Base-by-base conservation (phyloP, 2,113 vertebrate species). In the Solenodon paradoxus region DNA sequence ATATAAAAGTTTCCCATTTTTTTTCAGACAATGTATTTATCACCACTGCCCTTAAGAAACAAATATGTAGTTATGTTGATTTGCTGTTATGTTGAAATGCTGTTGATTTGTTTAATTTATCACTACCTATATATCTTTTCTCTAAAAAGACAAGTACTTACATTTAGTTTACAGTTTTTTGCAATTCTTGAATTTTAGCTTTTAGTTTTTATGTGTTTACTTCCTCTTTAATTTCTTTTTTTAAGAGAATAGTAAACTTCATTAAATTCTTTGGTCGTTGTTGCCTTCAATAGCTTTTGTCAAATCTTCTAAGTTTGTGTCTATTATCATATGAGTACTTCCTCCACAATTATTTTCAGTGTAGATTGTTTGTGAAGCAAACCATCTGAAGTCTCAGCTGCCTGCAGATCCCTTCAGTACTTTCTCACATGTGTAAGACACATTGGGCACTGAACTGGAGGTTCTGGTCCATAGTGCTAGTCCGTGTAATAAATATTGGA, bases 291-390 rank as follows among this genome's bases (percentile, higher is more conserved):
- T 53, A 72, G n/a, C 2, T 35, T 26, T 83, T 49, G 20, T 57
- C 88, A 24, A 77, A 53, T 47, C 69, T 69, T 32, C 61, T 81
- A n/a, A 32, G 47, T 92, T 95, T 69, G 22, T 88, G 88, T 88
- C 35, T 69, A 53, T 77, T 75, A 35, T 75, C 69, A 55, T 83
- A 80, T 79, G 30, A 89, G 20, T 45, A 20, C 28, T 78, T 87
- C 17, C 57, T 74, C 26, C 55, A 63, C 61, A 61, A 42, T 53
- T 47, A 22, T 80, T 68, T 45, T 57, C 30, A 83, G 5, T 17
- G 1, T 47, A 81, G 19, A 2, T 84, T n/a, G 30, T 83, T 57
- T 74, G 38, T 80, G 59, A 82, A 28, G 68, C 10, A 53, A 71
- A 64, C 38, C 10, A 78, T 51, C 68, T 47, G 5, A 79, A 20